Conservation (phyloP, 1,140 invertebrate species). For the Babylonia areolata region DNA sequence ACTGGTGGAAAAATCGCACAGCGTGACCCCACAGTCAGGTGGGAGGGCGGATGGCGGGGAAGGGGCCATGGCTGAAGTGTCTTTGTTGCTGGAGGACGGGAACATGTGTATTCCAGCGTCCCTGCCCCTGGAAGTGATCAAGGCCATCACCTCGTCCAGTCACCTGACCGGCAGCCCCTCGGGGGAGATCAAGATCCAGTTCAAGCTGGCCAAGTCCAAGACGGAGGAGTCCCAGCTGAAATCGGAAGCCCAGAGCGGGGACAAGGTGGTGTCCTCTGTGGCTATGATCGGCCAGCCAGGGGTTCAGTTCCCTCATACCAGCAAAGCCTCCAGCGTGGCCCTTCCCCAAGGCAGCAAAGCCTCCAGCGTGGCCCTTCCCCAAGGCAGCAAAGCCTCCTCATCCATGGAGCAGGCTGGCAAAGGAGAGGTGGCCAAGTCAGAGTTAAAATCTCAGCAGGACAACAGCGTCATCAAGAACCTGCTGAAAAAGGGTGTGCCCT, state of each 20-base stretch:
- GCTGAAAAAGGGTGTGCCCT: constrained; percentile 82
- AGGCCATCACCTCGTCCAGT: constrained; percentile 24
- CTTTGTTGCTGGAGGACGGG: constrained; percentile 24
- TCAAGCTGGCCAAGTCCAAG: constrained; percentile 37
- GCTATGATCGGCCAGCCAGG: constrained; percentile 46
- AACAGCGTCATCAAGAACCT: constrained; percentile 90
- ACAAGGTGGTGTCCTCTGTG: not conserved
- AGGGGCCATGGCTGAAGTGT: constrained; percentile 15
- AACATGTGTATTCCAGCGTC: constrained; percentile 24
- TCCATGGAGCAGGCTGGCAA: constrained; percentile 27
- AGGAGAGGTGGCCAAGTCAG: constrained; percentile 1
- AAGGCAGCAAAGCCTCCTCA: not conserved
- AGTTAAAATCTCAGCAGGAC: constrained; percentile 74
- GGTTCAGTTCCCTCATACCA: constrained; percentile 41
- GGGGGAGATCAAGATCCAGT: constrained; percentile 48
- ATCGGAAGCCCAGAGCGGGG: not conserved
- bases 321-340: not conserved
- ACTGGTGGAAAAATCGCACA: not conserved
- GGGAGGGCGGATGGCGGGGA: not conserved
- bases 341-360: constrained; percentile 9
- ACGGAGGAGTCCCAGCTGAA: constrained; percentile 4
- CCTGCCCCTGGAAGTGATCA: constrained; percentile 28
- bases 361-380: not conserved
- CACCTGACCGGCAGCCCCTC: constrained; percentile 16
- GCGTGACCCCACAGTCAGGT: not conserved